A percentile compares a stretch with the other conserved stretches of the same genome.
phyloP scores from a whole-genome alignment of 2,113 vertebrate genomes.

The Heteronetta atricapilla region DNA sequence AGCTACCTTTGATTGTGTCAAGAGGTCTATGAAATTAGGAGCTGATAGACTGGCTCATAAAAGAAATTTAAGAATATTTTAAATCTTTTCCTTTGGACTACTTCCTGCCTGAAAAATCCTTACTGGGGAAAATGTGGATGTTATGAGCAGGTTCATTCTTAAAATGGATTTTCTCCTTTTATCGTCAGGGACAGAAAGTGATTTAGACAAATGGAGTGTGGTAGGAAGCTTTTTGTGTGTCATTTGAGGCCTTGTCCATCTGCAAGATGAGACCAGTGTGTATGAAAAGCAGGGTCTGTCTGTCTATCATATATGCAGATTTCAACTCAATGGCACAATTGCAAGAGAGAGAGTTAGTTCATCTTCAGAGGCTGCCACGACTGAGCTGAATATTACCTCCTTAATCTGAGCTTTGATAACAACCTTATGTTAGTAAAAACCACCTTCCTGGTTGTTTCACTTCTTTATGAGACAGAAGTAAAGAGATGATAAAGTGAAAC shows the following conservation, averaged over 20 bases:
- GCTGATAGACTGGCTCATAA: conserved; percentile 23
- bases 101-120: conserved; percentile 51
- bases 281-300: conserved; percentile 25
- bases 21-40: conserved; percentile 53
- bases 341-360: conserved; percentile 29
- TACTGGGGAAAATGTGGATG: conserved; percentile 25
- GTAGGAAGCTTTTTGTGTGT: conserved; percentile 23
- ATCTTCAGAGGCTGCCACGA: conserved; percentile 24
- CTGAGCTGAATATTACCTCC: conserved; percentile 37
- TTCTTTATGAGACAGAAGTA: neutral
- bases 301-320: conserved; percentile 58
- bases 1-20: conserved; percentile 61
- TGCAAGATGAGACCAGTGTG: conserved; percentile 37
- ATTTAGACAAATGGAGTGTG: conserved; percentile 33
- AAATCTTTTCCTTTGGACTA: conserved; percentile 47
- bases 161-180: conserved; percentile 62
- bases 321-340: conserved; percentile 36
- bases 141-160: conserved; percentile 34
- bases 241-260: conserved; percentile 41
- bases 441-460: neutral
- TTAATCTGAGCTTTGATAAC: conserved; percentile 30
- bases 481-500: neutral
- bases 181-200: conserved; percentile 28
- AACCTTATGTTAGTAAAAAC: conserved; percentile 29
- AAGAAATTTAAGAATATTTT: conserved; percentile 39